phyloP scores from a whole-genome alignment of 2,888 invertebrate genomes.

The Lysandra bellargus region DNA sequence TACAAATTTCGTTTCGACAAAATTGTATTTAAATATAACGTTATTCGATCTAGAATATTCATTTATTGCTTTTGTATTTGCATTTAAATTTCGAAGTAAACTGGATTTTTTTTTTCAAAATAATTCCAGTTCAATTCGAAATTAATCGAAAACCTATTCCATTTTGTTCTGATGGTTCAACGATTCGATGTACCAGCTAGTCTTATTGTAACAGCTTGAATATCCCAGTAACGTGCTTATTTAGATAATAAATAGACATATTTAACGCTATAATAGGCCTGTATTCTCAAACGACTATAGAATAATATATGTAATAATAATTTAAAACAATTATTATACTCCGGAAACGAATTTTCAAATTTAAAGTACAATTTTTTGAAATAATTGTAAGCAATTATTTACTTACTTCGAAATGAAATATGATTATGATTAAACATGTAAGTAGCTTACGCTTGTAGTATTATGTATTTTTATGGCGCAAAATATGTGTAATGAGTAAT shows the following conservation, averaged over 20 bases:
- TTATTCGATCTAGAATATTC: not conserved
- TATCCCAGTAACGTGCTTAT: slow-evolving; percentile 19
- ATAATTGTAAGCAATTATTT: not conserved
- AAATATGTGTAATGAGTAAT: not conserved
- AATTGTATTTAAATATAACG: not conserved
- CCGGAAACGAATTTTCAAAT: not conserved
- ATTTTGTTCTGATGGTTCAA: slow-evolving; percentile 38
- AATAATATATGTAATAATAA: not conserved
- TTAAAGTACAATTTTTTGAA: slow-evolving; percentile 2
- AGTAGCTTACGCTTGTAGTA: slow-evolving; percentile 27
- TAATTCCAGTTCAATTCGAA: not conserved
- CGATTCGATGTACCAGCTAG: slow-evolving; percentile 57
- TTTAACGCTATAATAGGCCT: slow-evolving; percentile 16
- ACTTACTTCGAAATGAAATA: slow-evolving; percentile 16
- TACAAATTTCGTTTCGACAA: slow-evolving; percentile 16
- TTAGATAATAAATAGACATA: slow-evolving; percentile 6
- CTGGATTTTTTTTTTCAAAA: not conserved
- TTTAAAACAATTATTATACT: not conserved
- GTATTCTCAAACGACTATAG: slow-evolving; percentile 22
- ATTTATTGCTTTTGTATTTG: slow-evolving; percentile 1
- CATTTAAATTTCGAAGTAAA: not conserved
- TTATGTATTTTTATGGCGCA: slow-evolving; percentile 22
- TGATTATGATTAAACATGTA: not conserved
- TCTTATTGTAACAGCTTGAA: slow-evolving; percentile 48
- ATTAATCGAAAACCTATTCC: slow-evolving; percentile 7